Base-by-base conservation (phyloP, 2,113 vertebrate species). In the Aptenodytes patagonicus region DNA sequence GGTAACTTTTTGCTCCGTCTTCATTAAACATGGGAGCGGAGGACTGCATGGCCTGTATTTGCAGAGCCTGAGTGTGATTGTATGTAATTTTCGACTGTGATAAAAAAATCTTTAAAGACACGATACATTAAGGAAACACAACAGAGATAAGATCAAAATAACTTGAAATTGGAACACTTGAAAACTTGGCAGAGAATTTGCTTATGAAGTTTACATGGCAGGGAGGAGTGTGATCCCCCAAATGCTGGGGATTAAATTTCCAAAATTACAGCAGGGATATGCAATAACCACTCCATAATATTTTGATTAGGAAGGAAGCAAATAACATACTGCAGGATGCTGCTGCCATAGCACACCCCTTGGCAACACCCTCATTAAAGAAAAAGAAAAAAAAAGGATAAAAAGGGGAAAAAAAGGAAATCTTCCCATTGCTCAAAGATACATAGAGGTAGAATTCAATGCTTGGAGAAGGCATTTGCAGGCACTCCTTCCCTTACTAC, bases 231-330 rank as follows among this genome's bases (percentile, higher is more conserved):
- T 79, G 73, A 93, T 96, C 69, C 87, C 87, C 47, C 87, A 87
- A 91, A 94, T 79, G 84, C 73, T 89, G 36, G 38, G 87, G 47
- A 78, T 94, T 89, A 86, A 42, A 34, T 89, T 89, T 95, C 91
- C 83, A 93, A 57, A 91, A 82, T 71, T 93, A 68, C 86, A 89
- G 78, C 83, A 85, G 46, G 34, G n/a, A 64, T 72, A 79, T 79
- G 77, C 52, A 97, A 69, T 87, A 95, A 97, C 88, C 87, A 49
- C 38, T 94, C 73, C 96, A 89, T 87, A 95, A 95, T 93, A 72
- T 95, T 95, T 96, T 91, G 81, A 91, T 93, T 94, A 85, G 52
- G 71, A 93, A 93, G 87, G 66, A 96, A 95, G 68, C 49, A 93
- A 96, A 94, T 91, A 89, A 80, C 73, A 87, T 94, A 87, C 65